These are phyloP conservation scores for Acanthochromis polyacanthus DNA, from an alignment of 2,113 vertebrate species.

Conservation along the genomic window DNA sequence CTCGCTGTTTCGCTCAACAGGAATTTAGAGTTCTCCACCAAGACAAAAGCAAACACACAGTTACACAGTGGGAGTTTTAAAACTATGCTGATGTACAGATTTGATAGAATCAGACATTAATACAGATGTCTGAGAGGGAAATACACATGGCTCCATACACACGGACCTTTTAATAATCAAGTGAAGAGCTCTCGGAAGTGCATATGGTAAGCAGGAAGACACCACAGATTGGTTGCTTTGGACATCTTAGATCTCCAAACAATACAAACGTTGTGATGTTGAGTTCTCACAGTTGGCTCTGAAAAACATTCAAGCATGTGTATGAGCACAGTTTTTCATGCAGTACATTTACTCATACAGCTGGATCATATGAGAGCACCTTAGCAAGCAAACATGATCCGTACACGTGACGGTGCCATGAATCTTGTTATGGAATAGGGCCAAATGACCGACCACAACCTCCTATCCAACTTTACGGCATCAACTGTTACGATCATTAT, in stretches of 20 bases:
- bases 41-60: constrained; percentile 3
- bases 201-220: neutral
- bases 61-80: neutral
- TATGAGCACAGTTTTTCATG: neutral
- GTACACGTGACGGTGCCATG: neutral
- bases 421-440: constrained; percentile 32
- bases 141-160: neutral
- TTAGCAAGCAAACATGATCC: neutral
- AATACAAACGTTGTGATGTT: neutral
- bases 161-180: neutral
- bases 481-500: neutral
- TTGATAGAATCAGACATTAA: neutral
- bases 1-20: neutral
- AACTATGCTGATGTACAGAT: neutral
- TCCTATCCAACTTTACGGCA: neutral
- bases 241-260: neutral
- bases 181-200: no score
- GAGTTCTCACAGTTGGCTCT: no score
- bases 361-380: neutral
- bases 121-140: constrained; percentile 7
- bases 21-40: constrained; percentile 9
- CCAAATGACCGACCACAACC: constrained; percentile 13
- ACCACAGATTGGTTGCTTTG: neutral
- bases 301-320: neutral
- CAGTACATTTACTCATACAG: neutral